Conservation (phyloP, 2,888 invertebrate genomes). For the Eurytoma adleriae region DNA sequence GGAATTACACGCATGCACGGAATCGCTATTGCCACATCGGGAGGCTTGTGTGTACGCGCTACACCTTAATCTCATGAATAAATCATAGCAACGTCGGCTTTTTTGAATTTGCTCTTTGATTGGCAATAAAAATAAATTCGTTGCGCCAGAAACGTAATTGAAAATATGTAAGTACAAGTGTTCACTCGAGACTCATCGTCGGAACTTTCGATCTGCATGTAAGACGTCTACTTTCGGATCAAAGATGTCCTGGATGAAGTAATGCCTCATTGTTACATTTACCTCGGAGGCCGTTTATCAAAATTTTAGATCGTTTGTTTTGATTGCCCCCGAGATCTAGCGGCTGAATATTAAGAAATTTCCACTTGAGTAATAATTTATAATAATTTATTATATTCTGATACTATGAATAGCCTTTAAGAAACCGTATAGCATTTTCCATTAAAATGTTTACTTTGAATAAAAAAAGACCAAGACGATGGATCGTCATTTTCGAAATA, state of each 20-base stretch:
- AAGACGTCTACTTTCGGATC: constrained; percentile 34
- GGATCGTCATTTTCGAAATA: too few relatives aligned
- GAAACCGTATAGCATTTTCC: too few relatives aligned
- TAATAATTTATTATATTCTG: too few relatives aligned
- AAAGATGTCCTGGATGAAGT: constrained; percentile 33
- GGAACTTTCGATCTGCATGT: not conserved
- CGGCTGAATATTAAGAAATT: too few relatives aligned
- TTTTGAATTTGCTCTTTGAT: not conserved
- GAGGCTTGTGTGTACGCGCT: too few relatives aligned
- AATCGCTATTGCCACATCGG: too few relatives aligned
- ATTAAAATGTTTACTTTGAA: too few relatives aligned
- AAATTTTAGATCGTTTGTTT: constrained; percentile 17
- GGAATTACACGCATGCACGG: too few relatives aligned
- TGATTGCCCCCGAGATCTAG: not conserved
- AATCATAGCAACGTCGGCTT: not conserved
- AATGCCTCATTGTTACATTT: constrained; percentile 4
- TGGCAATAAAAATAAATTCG: constrained; percentile 5
- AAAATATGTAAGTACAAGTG: not conserved
- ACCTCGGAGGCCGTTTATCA: not conserved
- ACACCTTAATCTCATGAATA: constrained; percentile 2
- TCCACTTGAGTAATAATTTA: too few relatives aligned
- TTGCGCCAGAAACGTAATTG: not conserved
- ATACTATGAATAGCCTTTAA: too few relatives aligned
- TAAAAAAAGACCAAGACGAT: too few relatives aligned
- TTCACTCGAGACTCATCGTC: not conserved